Base-by-base conservation (phyloP, 2,113 vertebrate species). In the Ptilonorhynchus violaceus region DNA sequence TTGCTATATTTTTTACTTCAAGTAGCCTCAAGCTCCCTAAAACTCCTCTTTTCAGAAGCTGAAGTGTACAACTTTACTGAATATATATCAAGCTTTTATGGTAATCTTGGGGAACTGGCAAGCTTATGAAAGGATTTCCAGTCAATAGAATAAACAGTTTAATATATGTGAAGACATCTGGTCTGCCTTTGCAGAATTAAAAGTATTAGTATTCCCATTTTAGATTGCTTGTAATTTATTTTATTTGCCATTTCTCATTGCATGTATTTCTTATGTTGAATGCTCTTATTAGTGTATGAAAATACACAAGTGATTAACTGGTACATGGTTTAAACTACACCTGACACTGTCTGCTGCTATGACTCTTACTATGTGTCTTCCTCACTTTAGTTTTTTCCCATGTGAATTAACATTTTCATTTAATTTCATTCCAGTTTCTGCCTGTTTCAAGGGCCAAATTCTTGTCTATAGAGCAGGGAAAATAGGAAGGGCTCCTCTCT, bases 161-260 rank as follows among this genome's bases (percentile, higher is more conserved):
- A 83, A 92, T 90, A 37, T 49, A 78, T 80, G 70, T 86, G 96
- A 76, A 95, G 60, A 94, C 58, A 93, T 87, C 53, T 88, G 55
- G 19, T 67, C 72, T 84, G 81, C 92, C 72, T 41, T 89, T 93
- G 55, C 90, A 84, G 47, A 92, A 72, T 77, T 77, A 30, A 42
- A 70, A 52, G 47, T 81, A 42, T 46, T 96, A 82, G 52, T 50
- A 39, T 73, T 79, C 44, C 83, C 66, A 50, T 63, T 78, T 39
- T 31, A 81, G 72, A 30, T 63, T 41, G 42, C n/a, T 87, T 60
- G 60, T 94, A 81, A 86, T 63, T 92, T 85, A 46, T 90, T 69
- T 88, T 87, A 76, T 91, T 96, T 95, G 49, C 73, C 9, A 4
- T 95, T 93, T 94, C 56, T 63, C 49, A 46, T 30, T 79, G 76